Base-by-base conservation (phyloP, 2,888 invertebrate species). In the Drosophila lacicola region DNA sequence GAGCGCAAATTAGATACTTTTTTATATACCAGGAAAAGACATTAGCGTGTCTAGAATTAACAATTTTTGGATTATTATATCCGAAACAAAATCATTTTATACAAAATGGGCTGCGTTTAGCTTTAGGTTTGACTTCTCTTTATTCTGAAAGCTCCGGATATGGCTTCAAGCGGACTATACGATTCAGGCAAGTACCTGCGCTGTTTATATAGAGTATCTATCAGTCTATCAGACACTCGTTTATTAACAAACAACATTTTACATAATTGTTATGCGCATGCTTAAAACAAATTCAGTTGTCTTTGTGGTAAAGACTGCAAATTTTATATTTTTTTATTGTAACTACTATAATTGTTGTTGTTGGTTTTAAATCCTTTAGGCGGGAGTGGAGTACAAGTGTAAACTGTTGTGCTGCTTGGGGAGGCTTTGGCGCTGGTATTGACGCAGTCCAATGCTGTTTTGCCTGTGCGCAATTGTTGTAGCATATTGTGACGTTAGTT, bases 401-500 rank as follows among this genome's bases (percentile, higher is more conserved):
- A 68, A 78, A 51, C 79, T 75, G 50, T 79, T 56, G 49, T 68
- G 50, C 44, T 33, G 51, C 55, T 25, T 21, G 8, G 46, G 37
- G 19, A 41, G 42, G 45, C 46, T 46, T 62, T 62, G 46, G 34
- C 33, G 11, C 29, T 36, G 55, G 46, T 66, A 65, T 71, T 74
- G 62, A 56, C 62, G 56, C 42, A 53, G 21, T 13, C 49, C 47
- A 34, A n/a, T 42, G 73, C 37, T 63, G 72, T 54, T 29, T 29
- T 17, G 71, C n/a, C 19, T 11, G 34, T 39, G 51, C 39, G 78
- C 86, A 85, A 82, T 85, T 88, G 80, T 64, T 88, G 74, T 78
- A 80, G 80, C 86, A 88, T 88, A 88, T 88, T 83, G 88, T 88
- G 86, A 78, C 78, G 72, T 82, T 88, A 72, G 82, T 78, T 78